Conservation (phyloP, 2,113 vertebrate genomes). For the Nesogale talazaci region DNA sequence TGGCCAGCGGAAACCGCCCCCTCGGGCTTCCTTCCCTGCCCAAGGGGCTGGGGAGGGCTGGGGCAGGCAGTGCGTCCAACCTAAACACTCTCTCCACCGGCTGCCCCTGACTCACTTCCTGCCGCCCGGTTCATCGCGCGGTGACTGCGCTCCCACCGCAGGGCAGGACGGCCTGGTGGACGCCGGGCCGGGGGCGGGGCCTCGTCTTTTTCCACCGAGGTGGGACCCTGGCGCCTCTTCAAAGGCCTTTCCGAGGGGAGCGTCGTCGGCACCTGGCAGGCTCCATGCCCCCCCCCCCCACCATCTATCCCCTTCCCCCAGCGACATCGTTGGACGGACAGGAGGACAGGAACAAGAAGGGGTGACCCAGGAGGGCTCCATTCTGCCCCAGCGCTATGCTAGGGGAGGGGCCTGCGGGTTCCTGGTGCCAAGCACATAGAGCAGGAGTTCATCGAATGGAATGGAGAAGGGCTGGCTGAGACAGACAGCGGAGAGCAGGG, state of each 20-base stretch:
- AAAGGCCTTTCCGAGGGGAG: slow-evolving; percentile 79
- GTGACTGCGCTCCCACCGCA: slow-evolving; percentile 89
- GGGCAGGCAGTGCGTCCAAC: slow-evolving; percentile 85
- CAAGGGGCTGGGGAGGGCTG: slow-evolving; percentile 78
- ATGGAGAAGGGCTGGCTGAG: not conserved
- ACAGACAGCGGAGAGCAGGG: fast-evolving
- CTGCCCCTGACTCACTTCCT: slow-evolving; percentile 90
- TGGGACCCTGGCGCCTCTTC: slow-evolving; percentile 79
- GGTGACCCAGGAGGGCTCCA: not conserved
- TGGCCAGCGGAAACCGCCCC: slow-evolving; percentile 86
- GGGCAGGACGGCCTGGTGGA: slow-evolving; percentile 77
- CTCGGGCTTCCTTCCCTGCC: slow-evolving; percentile 86
- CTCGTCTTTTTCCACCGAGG: slow-evolving; percentile 81
- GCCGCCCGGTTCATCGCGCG: slow-evolving; percentile 87
- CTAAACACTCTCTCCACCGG: slow-evolving; percentile 88
- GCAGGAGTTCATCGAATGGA: not conserved
- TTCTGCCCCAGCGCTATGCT: not conserved
- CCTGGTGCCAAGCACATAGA: fast-evolving
- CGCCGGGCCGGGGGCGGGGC: slow-evolving; percentile 60
- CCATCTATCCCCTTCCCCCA: no score
- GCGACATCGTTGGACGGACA: slow-evolving; percentile 19
- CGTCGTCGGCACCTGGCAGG: slow-evolving; percentile 77
- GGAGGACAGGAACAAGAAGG: slow-evolving; percentile 61
- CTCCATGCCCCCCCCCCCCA: slow-evolving; percentile 42
- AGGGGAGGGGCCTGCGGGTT: not conserved